These are phyloP conservation scores for Neodiprion virginianus DNA, from an alignment of 1,140 invertebrate genomes.

Conservation along the genomic window DNA sequence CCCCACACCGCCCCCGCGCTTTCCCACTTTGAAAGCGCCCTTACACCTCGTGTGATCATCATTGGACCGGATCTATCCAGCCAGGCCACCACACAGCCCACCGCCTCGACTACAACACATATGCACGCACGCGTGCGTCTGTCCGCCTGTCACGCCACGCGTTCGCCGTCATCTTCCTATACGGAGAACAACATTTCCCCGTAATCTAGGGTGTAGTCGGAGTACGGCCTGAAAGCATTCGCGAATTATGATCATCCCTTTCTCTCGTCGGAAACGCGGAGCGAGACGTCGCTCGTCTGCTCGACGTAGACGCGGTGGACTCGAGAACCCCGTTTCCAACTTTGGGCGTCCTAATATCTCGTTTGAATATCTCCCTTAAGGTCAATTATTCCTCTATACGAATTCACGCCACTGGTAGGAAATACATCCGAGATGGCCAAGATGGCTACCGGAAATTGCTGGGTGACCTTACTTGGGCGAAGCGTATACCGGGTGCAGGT, in stretches of 20 bases:
- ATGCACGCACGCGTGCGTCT: no score
- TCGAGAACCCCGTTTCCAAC: background rate
- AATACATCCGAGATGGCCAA: conserved; percentile 47
- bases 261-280: background rate
- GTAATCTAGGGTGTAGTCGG: no score
- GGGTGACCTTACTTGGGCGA: conserved; percentile 57
- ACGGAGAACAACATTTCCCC: no score
- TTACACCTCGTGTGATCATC: conserved; percentile 30
- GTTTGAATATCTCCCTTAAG: conserved; percentile 20
- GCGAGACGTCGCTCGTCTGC: background rate
- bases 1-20: conserved; percentile 29
- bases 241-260: background rate
- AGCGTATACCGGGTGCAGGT: background rate
- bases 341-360: background rate
- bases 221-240: no score
- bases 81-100: background rate
- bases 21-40: conserved; percentile 10
- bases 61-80: conserved; percentile 27
- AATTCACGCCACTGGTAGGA: conserved; percentile 41
- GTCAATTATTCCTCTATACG: conserved; percentile 33
- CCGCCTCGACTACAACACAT: no score
- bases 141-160: no score
- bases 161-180: no score
- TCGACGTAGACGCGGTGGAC: background rate
- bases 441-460: conserved; percentile 61